Percentiles rank a stretch among this genome's conserved stretches.
Conservation (phyloP, 2,888 invertebrate species). For the Tanytarsus gracilentus region DNA sequence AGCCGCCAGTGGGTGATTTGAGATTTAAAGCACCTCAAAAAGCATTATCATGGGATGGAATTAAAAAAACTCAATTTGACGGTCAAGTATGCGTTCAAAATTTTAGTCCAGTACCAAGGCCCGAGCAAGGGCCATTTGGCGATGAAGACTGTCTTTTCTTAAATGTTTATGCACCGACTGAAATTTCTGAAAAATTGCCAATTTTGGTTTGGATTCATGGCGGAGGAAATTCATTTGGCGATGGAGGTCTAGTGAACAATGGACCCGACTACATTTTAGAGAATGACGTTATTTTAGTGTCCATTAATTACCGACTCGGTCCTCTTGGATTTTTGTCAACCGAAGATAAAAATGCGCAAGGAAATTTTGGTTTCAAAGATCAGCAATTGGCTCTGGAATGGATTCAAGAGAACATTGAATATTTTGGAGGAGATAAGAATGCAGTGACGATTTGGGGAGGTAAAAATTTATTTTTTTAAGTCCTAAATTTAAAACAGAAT, state of each 20-base stretch:
- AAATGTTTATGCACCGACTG: constrained; percentile 29
- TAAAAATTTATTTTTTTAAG: no score
- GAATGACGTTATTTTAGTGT: constrained; percentile 38
- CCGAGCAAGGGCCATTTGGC: no score
- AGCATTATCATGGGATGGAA: background rate
- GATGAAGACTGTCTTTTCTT: constrained; percentile 30
- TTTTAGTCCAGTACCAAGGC: background rate
- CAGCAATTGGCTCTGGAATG: constrained; percentile 30
- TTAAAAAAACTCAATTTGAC: background rate
- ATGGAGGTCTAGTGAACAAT: constrained; percentile 47
- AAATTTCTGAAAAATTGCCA: background rate
- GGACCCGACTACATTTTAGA: constrained; percentile 38
- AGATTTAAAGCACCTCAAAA: constrained; percentile 43
- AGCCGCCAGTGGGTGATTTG: background rate
- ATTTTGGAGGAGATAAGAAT: constrained; percentile 29
- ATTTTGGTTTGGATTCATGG: constrained; percentile 11
- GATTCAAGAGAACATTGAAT: constrained; percentile 29
- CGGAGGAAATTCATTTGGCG: constrained; percentile 45
- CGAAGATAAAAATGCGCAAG: constrained; percentile 28
- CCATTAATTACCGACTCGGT: constrained; percentile 38
- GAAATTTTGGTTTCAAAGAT: constrained; percentile 31
- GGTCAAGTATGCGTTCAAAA: constrained; percentile 21
- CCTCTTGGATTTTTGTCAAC: constrained; percentile 34
- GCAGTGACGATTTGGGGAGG: constrained; percentile 9
- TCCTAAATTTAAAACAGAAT: no score